Evolutionary conservation across 1,140 invertebrate species (phyloP).

Genomic region (Matsumurasca onukii): DNA sequence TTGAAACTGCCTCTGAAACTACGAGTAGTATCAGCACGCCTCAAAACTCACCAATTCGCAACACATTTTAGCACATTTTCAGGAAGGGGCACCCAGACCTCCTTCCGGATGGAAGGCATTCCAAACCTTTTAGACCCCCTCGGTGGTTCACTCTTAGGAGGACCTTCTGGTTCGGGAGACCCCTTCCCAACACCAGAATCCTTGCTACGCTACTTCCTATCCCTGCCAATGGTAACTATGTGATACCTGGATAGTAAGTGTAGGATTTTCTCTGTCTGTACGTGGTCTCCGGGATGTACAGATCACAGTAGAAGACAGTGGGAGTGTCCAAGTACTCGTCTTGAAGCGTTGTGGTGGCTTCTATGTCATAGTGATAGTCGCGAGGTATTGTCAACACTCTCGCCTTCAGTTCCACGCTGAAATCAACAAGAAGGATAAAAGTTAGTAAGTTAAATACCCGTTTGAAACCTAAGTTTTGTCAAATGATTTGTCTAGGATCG

Average conservation of each 20-base stretch:
- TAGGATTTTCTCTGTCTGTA: constrained; percentile 26
- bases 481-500: neutral
- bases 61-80: too few relatives aligned
- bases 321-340: constrained; percentile 25
- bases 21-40: too few relatives aligned
- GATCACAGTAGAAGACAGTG: constrained; percentile 33
- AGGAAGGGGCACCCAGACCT: too few relatives aligned
- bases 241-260: constrained; percentile 31
- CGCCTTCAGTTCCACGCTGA: neutral
- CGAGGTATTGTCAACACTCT: constrained; percentile 9
- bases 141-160: neutral
- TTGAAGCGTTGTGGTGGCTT: constrained; percentile 21
- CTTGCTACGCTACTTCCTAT: neutral
- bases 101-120: neutral
- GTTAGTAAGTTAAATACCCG: neutral
- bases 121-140: neutral
- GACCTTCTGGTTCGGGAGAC: neutral
- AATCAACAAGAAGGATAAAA: neutral
- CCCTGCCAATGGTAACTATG: neutral
- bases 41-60: too few relatives aligned
- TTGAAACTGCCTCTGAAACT: too few relatives aligned
- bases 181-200: neutral
- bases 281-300: constrained; percentile 21
- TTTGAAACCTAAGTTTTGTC: neutral
- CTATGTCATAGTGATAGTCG: constrained; percentile 23